These are phyloP conservation scores for Phycodurus eques DNA, from an alignment of 2,113 vertebrate species.

Conservation along the genomic window DNA sequence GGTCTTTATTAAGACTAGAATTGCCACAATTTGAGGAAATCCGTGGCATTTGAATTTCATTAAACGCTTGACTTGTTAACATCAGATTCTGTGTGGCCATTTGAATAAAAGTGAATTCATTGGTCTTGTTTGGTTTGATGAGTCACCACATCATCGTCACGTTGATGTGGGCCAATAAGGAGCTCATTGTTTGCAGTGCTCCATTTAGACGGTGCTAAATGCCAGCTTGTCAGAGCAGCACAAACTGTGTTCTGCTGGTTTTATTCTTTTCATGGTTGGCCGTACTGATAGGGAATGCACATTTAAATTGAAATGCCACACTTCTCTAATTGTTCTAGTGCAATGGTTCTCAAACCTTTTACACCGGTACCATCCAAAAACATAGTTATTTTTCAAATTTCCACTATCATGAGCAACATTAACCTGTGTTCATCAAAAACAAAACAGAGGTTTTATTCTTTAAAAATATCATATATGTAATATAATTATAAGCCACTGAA, in stretches of 20 bases:
- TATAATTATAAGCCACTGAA: too few species aligned
- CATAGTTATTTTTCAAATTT: too few species aligned
- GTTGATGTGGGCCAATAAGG: conserved; percentile 4
- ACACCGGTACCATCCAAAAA: too few species aligned
- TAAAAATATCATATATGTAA: too few species aligned
- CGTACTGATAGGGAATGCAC: background rate
- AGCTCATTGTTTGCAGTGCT: conserved; percentile 7
- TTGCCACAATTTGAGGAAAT: background rate
- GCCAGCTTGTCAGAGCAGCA: background rate
- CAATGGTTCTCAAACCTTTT: background rate
- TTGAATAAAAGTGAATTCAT: background rate
- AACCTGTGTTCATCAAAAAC: too few species aligned
- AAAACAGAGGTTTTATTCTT: too few species aligned
- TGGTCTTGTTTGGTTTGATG: conserved; percentile 6
- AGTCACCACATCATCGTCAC: conserved; percentile 3
- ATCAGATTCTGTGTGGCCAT: conserved; percentile 9
- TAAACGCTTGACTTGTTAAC: conserved; percentile 17
- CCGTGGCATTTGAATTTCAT: background rate
- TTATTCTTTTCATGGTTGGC: background rate
- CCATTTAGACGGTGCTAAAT: conserved; percentile 6
- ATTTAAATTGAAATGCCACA: background rate
- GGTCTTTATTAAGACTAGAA: background rate
- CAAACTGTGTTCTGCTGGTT: background rate
- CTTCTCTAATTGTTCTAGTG: background rate
- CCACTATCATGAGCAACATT: too few species aligned